These are phyloP conservation scores for Erebia aethiops DNA, from an alignment of 2,888 invertebrate genomes.

Conservation along the genomic window DNA sequence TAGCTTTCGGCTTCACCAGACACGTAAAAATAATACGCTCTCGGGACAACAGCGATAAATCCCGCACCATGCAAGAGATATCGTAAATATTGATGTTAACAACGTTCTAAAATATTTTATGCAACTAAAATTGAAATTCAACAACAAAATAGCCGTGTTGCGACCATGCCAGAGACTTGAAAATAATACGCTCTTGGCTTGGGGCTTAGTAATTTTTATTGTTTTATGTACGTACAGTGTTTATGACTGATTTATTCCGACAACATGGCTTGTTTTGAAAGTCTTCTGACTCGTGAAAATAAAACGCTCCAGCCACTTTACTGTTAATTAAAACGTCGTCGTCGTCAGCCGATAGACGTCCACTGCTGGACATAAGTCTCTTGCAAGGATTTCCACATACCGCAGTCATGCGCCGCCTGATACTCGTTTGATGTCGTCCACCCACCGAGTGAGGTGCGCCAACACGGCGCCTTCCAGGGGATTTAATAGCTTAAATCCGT, in stretches of 20 bases:
- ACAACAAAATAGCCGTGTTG: conserved; percentile 3
- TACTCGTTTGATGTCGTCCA: no score
- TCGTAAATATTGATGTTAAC: conserved; percentile 37
- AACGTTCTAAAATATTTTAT: conserved; percentile 19
- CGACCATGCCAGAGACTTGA: conserved; percentile 6
- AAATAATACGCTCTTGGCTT: conserved; percentile 39
- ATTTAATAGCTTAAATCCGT: no score
- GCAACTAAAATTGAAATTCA: conserved; percentile 12
- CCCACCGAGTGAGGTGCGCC: no score
- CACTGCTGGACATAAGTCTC: no score
- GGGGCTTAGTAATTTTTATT: conserved; percentile 28
- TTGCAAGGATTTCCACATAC: no score
- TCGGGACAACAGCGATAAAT: conserved; percentile 7
- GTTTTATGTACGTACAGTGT: not conserved
- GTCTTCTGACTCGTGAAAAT: not conserved
- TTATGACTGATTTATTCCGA: not conserved
- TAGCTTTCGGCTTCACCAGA: conserved; percentile 4
- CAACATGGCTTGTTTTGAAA: not conserved
- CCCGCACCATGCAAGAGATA: conserved; percentile 16
- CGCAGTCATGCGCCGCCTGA: no score
- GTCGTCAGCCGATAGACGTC: no score
- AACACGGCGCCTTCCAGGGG: no score
- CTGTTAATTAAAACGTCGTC: no score
- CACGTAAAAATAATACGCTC: not conserved
- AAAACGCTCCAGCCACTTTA: not conserved